Evolutionary conservation across 2,888 invertebrate genomes (phyloP), one percentile per base, ranked within the genome.

Genomic region (Schizaphis graminum): DNA sequence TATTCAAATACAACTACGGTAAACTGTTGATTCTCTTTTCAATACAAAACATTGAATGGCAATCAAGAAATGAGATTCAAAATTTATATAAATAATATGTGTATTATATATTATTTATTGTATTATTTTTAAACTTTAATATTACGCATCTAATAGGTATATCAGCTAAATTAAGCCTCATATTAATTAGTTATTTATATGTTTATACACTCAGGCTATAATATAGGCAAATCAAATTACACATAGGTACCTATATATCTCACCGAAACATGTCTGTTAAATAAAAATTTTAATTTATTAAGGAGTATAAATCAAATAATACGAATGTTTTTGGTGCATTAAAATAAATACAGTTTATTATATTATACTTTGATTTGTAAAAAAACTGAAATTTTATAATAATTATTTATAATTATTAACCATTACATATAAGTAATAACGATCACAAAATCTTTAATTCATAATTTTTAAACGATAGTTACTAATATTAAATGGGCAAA

Each of bases 141-240:
- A 28, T 77, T 16, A 77, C 21, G 21, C 26, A 21, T 35, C 5
- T 7, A 35, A 35, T n/a, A n/a, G n/a, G n/a, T 35, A 1, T 77
- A 77, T 35, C 21, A 77, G 35, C 21, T 77, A 77, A 77, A 77
- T 77, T 35, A 26, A 21, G 5, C 35, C 35, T 35, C 21, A 35
- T 77, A 21, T 35, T 57, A 26, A 35, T 77, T 35, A 41, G 35
- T 35, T 77, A 41, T 21, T 35, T 35, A 35, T 8, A 77, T 7
- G 5, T 1, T 35, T 35, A 13, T 88, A 53, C 13, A 88, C 16
- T 88, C 35, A 8, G 87, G 35, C 49, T 21, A n/a, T 53, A 35
- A 53, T n/a, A 49, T 88, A 88, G 87, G 53, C 87, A 88, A 53
- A 53, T 53, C 21, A 53, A n/a, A 88, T n/a, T 88, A 35, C 87